Percentiles rank a stretch among this genome's conserved stretches.
These are phyloP conservation scores for Scaptomyza caliginosa DNA, from an alignment of 2,888 invertebrate genomes.

Conservation along the genomic window DNA sequence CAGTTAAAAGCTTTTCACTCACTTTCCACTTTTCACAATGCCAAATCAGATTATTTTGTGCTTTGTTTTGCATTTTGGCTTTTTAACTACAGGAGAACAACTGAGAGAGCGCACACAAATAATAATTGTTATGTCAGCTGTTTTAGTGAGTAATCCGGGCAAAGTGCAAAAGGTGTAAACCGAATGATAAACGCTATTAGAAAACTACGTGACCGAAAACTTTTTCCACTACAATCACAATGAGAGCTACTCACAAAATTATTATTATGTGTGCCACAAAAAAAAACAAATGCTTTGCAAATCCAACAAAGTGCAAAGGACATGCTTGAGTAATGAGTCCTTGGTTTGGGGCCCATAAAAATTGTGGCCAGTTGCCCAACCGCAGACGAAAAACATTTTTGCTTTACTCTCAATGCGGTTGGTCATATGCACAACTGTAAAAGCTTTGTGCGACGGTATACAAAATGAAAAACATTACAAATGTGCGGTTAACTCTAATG, in stretches of 20 bases:
- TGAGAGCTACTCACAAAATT: slow-evolving; percentile 30
- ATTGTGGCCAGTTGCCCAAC: slow-evolving; percentile 37
- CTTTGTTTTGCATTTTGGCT: slow-evolving; percentile 69
- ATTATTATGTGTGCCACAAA: slow-evolving; percentile 40
- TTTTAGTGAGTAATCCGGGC: slow-evolving; percentile 6
- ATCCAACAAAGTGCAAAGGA: slow-evolving; percentile 59
- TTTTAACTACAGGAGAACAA: background rate
- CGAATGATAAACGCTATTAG: slow-evolving; percentile 53
- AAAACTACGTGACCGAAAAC: slow-evolving; percentile 10
- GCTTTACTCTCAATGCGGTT: slow-evolving; percentile 36
- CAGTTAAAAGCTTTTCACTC: slow-evolving; percentile 74
- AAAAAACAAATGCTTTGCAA: slow-evolving; percentile 25
- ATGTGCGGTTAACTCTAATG: slow-evolving; percentile 56
- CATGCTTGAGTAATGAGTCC: slow-evolving; percentile 60
- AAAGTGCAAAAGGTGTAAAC: slow-evolving; percentile 34
- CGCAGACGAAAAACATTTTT: slow-evolving; percentile 43
- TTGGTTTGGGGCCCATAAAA: slow-evolving; percentile 46
- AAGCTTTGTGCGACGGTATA: slow-evolving; percentile 30
- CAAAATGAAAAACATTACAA: slow-evolving; percentile 63
- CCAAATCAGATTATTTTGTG: slow-evolving; percentile 74
- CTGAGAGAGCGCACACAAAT: slow-evolving; percentile 22
- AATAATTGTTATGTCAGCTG: slow-evolving; percentile 70
- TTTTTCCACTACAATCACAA: slow-evolving; percentile 27
- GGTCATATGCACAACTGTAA: slow-evolving; percentile 31
- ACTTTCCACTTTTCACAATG: slow-evolving; percentile 53